Percentiles rank a stretch among this genome's conserved stretches.
Evolutionary conservation across 2,797 vertebrate genomes (phyloP).

Genomic region (Chrysocyon brachyurus): DNA sequence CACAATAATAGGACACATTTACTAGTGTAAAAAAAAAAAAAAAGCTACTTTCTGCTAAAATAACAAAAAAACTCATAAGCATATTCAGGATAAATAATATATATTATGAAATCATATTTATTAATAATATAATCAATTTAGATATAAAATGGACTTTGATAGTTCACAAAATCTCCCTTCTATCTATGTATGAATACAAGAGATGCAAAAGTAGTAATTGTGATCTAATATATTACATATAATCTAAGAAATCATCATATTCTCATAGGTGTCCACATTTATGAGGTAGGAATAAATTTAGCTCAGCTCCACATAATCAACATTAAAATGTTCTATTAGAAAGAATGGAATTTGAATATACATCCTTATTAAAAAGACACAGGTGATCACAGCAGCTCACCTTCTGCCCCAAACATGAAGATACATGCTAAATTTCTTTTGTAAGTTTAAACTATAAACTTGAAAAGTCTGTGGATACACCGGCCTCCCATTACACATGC

Average conservation of each 20-base stretch:
- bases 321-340: neutral
- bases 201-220: neutral
- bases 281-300: neutral
- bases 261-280: neutral
- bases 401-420: neutral
- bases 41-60: slow-evolving; percentile 2
- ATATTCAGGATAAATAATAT: neutral
- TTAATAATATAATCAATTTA: slow-evolving; percentile 17
- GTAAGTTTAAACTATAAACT: neutral
- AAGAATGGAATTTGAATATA: neutral
- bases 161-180: neutral
- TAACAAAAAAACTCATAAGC: neutral
- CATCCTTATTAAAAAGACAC: neutral
- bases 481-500: neutral
- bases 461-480: neutral
- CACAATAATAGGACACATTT: neutral
- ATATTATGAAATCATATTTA: neutral
- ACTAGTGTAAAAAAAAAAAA: no score
- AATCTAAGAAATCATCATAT: neutral
- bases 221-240: neutral
- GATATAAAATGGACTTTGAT: neutral
- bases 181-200: neutral
- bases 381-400: neutral
- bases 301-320: neutral
- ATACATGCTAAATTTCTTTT: neutral